Evolutionary conservation across 2,113 vertebrate genomes (phyloP).

Genomic region (Myxocyprinus asiaticus): DNA sequence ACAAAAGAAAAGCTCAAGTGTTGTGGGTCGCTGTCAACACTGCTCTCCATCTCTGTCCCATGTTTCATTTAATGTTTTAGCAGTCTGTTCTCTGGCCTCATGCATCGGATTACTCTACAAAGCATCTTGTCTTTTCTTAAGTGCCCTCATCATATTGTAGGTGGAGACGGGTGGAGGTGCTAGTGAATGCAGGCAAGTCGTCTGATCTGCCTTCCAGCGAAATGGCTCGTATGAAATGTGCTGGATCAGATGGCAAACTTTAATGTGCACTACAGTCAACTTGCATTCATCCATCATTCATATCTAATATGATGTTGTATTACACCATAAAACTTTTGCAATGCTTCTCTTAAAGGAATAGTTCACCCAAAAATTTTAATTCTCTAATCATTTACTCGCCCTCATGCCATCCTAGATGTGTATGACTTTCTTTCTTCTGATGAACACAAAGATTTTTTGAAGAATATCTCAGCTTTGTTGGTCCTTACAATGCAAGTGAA

Average conservation of each 20-base stretch:
- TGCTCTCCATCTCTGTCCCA: conserved; percentile 15
- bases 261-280: not conserved
- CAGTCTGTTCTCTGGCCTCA: conserved; percentile 45
- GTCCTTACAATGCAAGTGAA: too few species aligned
- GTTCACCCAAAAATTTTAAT: too few species aligned
- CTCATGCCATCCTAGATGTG: too few species aligned
- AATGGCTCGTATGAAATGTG: conserved; percentile 58
- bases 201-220: conserved; percentile 55
- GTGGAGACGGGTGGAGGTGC: conserved; percentile 14
- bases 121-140: conserved; percentile 60
- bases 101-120: conserved; percentile 60
- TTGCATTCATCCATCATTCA: not conserved
- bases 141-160: conserved; percentile 58
- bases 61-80: conserved; percentile 45
- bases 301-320: not conserved
- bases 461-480: too few species aligned
- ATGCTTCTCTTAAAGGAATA: not conserved
- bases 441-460: too few species aligned
- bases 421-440: too few species aligned
- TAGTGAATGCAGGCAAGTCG: conserved; percentile 59
- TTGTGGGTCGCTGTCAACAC: conserved; percentile 33
- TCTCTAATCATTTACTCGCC: too few species aligned
- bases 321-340: not conserved
- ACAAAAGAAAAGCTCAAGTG: conserved; percentile 59
- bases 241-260: conserved; percentile 19